Evolutionary conservation across 2,797 vertebrate genomes (phyloP).

Genomic region (Myiotriccus ornatus): DNA sequence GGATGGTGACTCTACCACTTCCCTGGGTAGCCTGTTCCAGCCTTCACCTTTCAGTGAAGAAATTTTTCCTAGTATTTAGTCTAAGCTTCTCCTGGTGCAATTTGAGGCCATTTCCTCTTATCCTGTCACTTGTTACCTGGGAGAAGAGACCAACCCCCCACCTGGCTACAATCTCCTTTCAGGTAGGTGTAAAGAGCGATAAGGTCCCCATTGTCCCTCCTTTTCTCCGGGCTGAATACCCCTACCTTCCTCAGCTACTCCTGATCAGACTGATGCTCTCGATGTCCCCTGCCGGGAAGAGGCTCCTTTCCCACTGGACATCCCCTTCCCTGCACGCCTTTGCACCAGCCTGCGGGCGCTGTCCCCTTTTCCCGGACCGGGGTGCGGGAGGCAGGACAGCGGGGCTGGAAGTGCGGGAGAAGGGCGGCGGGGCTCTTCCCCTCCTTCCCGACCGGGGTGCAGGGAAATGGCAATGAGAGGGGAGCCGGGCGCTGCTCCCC

Average conservation of each 20-base stretch:
- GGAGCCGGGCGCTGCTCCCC: background rate
- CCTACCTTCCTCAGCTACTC: background rate
- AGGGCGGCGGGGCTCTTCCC: background rate
- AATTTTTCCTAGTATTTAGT: background rate
- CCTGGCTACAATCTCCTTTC: background rate
- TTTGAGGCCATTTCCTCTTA: background rate
- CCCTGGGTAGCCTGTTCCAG: background rate
- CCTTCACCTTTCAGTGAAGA: background rate
- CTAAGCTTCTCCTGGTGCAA: background rate
- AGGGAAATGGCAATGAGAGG: background rate
- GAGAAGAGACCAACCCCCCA: background rate
- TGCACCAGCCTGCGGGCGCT: background rate
- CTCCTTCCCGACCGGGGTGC: background rate
- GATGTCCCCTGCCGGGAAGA: rapidly evolving
- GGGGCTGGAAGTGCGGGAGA: background rate
- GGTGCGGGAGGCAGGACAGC: background rate
- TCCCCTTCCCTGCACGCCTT: background rate
- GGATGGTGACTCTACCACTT: background rate
- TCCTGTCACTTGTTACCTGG: background rate
- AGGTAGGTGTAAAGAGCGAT: background rate
- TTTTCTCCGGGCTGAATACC: background rate
- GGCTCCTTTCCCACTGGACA: background rate
- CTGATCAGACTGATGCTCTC: background rate
- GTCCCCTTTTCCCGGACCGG: background rate
- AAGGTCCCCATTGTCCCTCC: background rate